Conservation (phyloP, 2,888 invertebrate species). For the Eurytoma adleriae region DNA sequence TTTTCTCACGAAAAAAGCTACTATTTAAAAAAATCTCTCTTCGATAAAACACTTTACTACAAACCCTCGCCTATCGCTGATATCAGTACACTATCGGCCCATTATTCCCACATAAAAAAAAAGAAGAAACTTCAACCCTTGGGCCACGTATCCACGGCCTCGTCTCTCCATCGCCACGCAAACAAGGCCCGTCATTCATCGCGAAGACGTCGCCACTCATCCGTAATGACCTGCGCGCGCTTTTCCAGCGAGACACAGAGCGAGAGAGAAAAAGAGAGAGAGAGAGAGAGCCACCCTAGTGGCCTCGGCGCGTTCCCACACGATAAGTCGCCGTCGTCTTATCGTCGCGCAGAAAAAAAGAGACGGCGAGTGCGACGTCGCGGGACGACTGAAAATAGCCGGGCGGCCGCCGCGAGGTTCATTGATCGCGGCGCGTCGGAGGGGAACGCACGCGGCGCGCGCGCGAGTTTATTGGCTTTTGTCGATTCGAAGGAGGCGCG, state of each 20-base stretch:
- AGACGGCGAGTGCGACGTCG: neutral
- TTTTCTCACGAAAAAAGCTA: too few relatives aligned
- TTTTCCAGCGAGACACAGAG: neutral
- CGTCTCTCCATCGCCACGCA: neutral
- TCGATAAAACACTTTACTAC: too few relatives aligned
- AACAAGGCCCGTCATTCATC: constrained; percentile 14
- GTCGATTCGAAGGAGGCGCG: too few relatives aligned
- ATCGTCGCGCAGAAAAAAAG: neutral
- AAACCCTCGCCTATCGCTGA: too few relatives aligned
- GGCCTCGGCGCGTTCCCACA: neutral
- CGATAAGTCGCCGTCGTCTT: constrained; percentile 6
- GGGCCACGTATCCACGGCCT: neutral
- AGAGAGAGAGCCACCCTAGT: neutral
- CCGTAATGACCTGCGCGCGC: neutral
- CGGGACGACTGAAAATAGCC: neutral
- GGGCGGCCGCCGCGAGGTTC: neutral
- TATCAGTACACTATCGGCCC: too few relatives aligned
- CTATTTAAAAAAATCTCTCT: too few relatives aligned
- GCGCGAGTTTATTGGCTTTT: neutral
- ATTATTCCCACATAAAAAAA: too few relatives aligned
- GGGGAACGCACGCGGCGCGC: neutral
- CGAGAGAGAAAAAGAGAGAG: neutral
- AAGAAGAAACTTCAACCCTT: neutral
- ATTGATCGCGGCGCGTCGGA: constrained; percentile 3
- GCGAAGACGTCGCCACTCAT: neutral